A percentile compares a stretch with the other conserved stretches of the same genome.
These are phyloP conservation scores for Phalacrocorax brasilianus DNA, from an alignment of 2,113 vertebrate genomes.

Conservation along the genomic window DNA sequence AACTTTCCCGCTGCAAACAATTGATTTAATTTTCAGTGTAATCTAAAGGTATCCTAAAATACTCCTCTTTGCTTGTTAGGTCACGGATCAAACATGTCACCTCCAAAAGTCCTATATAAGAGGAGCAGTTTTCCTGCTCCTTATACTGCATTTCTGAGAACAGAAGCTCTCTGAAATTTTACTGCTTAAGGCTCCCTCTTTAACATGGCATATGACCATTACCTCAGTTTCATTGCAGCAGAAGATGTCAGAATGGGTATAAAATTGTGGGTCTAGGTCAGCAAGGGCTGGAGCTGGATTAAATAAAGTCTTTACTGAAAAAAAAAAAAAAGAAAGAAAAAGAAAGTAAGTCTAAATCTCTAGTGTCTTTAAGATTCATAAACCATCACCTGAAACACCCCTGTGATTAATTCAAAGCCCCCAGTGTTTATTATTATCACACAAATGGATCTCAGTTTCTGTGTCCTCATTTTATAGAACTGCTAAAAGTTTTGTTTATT, in stretches of 20 bases:
- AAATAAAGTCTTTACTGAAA: constrained; percentile 93
- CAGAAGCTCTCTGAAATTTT: neutral
- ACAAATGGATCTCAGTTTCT: neutral
- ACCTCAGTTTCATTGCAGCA: constrained; percentile 99
- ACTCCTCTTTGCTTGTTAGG: neutral
- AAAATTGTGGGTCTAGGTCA: constrained; percentile 88
- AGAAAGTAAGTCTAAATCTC: neutral
- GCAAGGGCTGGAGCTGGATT: constrained; percentile 92
- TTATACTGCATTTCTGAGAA: neutral
- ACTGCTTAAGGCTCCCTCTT: neutral
- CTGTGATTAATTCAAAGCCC: neutral
- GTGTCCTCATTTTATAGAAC: neutral
- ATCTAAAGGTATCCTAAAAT: neutral
- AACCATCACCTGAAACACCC: neutral
- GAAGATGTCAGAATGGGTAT: constrained; percentile 87
- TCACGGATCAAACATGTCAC: neutral
- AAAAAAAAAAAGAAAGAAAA: constrained; percentile 1
- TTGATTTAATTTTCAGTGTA: neutral
- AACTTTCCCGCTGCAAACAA: neutral
- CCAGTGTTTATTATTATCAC: neutral
- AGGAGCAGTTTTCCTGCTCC: neutral
- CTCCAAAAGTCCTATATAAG: neutral
- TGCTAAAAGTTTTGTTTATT: neutral
- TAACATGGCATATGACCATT: neutral
- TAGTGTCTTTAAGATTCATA: neutral